Conservation (phyloP, 2,113 vertebrate genomes). For the Platichthys stellatus region DNA sequence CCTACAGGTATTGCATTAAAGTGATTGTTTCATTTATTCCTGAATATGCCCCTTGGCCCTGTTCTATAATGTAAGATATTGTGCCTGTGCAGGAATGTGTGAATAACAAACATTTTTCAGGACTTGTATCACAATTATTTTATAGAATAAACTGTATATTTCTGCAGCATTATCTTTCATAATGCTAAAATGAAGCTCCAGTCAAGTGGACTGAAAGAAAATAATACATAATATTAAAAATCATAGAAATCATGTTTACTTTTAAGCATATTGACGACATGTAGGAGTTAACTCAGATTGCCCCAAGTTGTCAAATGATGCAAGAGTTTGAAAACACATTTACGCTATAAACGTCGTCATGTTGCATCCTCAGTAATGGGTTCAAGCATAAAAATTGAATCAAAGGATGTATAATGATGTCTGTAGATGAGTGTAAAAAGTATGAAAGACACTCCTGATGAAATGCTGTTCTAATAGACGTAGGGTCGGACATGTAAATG, state of each 20-base stretch:
- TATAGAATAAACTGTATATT: neutral
- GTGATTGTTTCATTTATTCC: constrained; percentile 51
- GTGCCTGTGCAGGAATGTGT: constrained; percentile 16
- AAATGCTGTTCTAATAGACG: constrained; percentile 40
- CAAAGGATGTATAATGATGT: constrained; percentile 38
- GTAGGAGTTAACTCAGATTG: neutral
- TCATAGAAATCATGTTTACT: constrained; percentile 48
- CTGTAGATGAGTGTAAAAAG: constrained; percentile 46
- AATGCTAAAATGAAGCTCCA: neutral
- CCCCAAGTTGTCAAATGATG: constrained; percentile 54
- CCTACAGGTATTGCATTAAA: constrained; percentile 61
- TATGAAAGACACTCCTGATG: constrained; percentile 41
- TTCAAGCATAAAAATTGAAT: constrained; percentile 43
- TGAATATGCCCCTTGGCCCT: constrained; percentile 21
- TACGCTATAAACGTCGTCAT: neutral
- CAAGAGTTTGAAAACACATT: constrained; percentile 50
- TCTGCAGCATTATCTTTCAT: no score
- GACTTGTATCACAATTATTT: neutral
- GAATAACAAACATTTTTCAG: constrained; percentile 1
- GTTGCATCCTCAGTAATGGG: constrained; percentile 1
- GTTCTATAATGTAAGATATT: constrained; percentile 36
- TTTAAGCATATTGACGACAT: constrained; percentile 39
- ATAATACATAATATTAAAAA: no score
- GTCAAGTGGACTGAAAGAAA: neutral
- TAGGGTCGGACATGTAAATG: constrained; percentile 24